Base-by-base conservation (phyloP, 1,140 invertebrate species). In the Heliconius hermathena region DNA sequence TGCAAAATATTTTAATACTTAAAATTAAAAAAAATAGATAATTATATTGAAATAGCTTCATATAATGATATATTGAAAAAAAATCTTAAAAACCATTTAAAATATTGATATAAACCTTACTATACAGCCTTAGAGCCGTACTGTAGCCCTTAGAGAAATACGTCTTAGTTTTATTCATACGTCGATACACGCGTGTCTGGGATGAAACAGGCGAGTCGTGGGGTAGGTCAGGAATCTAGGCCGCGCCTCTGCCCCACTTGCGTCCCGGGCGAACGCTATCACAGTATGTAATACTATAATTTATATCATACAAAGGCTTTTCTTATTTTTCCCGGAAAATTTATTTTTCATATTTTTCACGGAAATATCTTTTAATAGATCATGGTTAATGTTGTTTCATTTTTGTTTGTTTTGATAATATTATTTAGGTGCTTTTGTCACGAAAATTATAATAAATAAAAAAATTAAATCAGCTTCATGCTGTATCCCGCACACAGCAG, bases 161-260 rank as follows among this genome's bases (percentile, higher is more conserved):
- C 60, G 11, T 66, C 13, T 66, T 66, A 29, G 26, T 66, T 11
- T 22, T 66, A 16, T 66, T 29, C 60, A n/a, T 36, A 38, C 66
- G 74, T 52, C 74, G 57, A 41, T 66, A 22, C 66, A 76, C 74
- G 74, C 74, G 71, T 77, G 75, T 71, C 75, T 73, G 73, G 78
- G 78, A 75, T 79, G 54, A 77, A 85, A 82, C 82, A 90, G 86
- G 75, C 86, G 79, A 86, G 87, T 86, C 86, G 88, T 91, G 88
- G 73, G 89, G 89, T 83, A 91, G 90, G 90, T 91, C 89, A 83
- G 88, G 76, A 82, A 87, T 84, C 54, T 66, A 57, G 74, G 73
- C 20, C 52, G 73, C 18, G 73, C 52, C 57, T 76, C 74, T 33
- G 74, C 57, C 54, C 74, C 41, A 76, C 36, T 84, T 85, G 80